Evolutionary conservation across 2,888 invertebrate genomes (phyloP), one percentile per base, ranked within the genome.

Genomic region (Galerucella calmariensis): DNA sequence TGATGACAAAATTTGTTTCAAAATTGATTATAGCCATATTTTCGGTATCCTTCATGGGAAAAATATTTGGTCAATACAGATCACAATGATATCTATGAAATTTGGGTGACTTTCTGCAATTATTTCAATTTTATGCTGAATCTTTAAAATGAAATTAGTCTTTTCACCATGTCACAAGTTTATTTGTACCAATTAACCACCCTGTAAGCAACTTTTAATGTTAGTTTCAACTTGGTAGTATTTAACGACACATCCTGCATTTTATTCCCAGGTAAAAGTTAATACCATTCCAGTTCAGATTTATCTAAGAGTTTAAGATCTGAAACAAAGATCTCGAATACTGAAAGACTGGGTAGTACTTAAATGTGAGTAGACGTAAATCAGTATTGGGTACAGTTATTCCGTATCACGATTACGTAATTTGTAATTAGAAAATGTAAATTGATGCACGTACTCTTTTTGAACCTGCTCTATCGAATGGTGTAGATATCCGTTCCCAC

Each of bases 351-450:
- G 56, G 16, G n/a, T 16, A 56, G 56, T 20, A 56, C 20, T 56
- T 53, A 62, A 12, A 24, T 62, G 63, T 70, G 63, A 51, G 51
- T 65, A 71, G 58, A 71, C 46, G 41, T 71, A 71, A 71, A 71
- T 71, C 65, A 27, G 71, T 27, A 44, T 41, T 56, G 44, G 58
- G 35, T 71, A 71, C 71, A 65, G 71, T 71, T 71, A 71, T 65
- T 27, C 65, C 10, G 24, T 58, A 71, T 63, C 71, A 65, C 71
- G 71, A 65, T 71, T 71, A 56, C 53, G 65, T 71, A 71, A 71
- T 65, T 71, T 71, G 63, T 65, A 63, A 71, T 71, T 71, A 71
- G 71, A 71, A 69, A 61, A 69, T 69, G 59, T 69, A 61, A 69
- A 69, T 69, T 24, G 61, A 61, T 69, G 69, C 69, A 69, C 16